Evolutionary conservation across 2,113 vertebrate genomes (phyloP), one percentile per base, ranked within the genome.

Genomic region (Pyxicephalus adspersus): DNA sequence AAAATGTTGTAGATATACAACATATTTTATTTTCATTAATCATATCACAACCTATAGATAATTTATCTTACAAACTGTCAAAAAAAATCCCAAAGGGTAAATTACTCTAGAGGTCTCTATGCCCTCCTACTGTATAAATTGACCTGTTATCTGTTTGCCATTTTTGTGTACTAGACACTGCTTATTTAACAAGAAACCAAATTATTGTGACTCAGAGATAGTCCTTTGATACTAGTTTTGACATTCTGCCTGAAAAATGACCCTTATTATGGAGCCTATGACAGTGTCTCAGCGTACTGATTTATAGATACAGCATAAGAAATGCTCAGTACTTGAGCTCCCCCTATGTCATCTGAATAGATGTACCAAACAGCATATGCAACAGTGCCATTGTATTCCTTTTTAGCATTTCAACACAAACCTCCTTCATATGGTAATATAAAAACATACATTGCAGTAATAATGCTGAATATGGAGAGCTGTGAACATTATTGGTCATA

Each of bases 111-210:
- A 96, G 96, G 95, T 96, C 95, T 90, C 92, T 88, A 92, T 95
- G 96, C 94, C 96, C 96, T 93, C 84, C 90, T 92, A 89, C 95
- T 94, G 96, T 96, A 95, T 96, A 95, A 96, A 95, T 97, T 98
- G 98, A 99, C 97, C 98, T 94, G 92, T 93, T 94, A 94, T 97
- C 98, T 98, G 98, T 99, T 98, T 98, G 96, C 96, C 96, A 98
- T 97, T 98, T 94, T 98, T 98, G 97, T 98, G 95, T 98, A 97
- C 95, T 93, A 82, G 80, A 94, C 93, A 94, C 95, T 98, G 98
- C 98, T 99, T 99, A 98, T 98, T 98, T 99, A 99, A 99, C 97
- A 96, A 97, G 98, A 97, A 97, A 95, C 94, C 95, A 96, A 96
- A 95, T 98, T 95, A 97, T 95, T 95, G 95, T 95, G 95, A 95